Evolutionary conservation across 2,113 vertebrate species (phyloP).

Genomic region (Tenebrosternarchus preto): DNA sequence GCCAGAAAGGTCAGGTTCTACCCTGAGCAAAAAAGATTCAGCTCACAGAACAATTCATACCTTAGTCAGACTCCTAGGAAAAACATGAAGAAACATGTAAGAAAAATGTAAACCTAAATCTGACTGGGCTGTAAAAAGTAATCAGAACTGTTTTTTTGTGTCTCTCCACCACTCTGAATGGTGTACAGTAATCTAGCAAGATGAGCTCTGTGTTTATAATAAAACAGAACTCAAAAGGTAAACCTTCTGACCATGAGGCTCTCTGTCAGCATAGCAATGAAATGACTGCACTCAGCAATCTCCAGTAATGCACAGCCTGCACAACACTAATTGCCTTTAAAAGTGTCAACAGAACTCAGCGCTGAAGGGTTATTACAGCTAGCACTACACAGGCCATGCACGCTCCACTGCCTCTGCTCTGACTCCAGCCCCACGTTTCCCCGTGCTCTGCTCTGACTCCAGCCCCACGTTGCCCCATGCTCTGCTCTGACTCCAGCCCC

Average conservation of each 20-base stretch:
- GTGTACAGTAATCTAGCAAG: not conserved
- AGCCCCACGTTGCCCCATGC: no score
- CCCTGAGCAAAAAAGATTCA: not conserved
- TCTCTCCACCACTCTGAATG: constrained; percentile 1
- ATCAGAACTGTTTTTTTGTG: constrained; percentile 12
- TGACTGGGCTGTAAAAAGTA: not conserved
- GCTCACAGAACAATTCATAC: not conserved
- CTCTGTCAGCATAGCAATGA: not conserved
- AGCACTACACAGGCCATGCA: not conserved
- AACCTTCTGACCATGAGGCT: not conserved
- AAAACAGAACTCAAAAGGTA: not conserved
- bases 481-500: no score
- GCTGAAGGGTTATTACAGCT: constrained; percentile 16
- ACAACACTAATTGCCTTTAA: constrained; percentile 19
- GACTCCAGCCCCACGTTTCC: not conserved
- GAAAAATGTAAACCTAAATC: not conserved
- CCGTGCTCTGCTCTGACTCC: no score
- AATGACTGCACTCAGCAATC: constrained; percentile 1
- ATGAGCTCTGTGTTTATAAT: not conserved
- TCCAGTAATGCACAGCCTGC: constrained; percentile 2
- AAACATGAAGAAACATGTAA: no score
- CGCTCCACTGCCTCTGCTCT: constrained; percentile 1
- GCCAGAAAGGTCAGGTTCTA: not conserved
- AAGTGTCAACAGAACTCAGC: constrained; percentile 7
- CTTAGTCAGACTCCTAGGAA: not conserved